Percentiles rank a stretch among this genome's conserved stretches.
Conservation (phyloP, 2,113 vertebrate species). For the Peromyscus maniculatus region DNA sequence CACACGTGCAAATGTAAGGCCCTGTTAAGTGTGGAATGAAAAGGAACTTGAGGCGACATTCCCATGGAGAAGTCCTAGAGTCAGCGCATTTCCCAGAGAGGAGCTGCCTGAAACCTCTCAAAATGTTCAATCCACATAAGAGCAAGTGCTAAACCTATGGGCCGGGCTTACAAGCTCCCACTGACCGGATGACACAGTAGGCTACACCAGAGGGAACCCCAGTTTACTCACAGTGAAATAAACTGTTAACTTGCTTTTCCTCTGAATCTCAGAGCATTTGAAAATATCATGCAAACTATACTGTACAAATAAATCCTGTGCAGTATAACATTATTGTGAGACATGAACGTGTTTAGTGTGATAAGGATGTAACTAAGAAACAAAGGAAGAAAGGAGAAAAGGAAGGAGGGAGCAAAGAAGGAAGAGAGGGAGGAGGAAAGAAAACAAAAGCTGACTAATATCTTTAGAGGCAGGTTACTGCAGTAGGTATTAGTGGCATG, state of each 20-base stretch:
- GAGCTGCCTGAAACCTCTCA: not conserved
- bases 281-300: not conserved
- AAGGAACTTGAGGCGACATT: not conserved
- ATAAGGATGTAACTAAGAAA: not conserved
- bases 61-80: not conserved
- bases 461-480: not conserved
- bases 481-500: not conserved
- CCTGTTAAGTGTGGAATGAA: not conserved
- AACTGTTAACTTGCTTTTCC: constrained; percentile 10
- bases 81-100: not conserved
- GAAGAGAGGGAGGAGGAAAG: fast-evolving
- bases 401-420: too few relatives aligned
- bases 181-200: not conserved
- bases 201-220: not conserved
- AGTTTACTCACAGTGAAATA: not conserved
- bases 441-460: not conserved
- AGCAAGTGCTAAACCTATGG: not conserved
- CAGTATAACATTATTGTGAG: not conserved
- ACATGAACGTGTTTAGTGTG: constrained; percentile 21
- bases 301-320: not conserved
- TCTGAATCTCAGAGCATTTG: not conserved
- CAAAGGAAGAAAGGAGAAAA: not conserved
- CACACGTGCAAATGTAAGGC: fast-evolving
- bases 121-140: not conserved
- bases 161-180: not conserved